These are phyloP conservation scores for Guaruba guarouba DNA, from an alignment of 2,113 vertebrate species.

Conservation along the genomic window DNA sequence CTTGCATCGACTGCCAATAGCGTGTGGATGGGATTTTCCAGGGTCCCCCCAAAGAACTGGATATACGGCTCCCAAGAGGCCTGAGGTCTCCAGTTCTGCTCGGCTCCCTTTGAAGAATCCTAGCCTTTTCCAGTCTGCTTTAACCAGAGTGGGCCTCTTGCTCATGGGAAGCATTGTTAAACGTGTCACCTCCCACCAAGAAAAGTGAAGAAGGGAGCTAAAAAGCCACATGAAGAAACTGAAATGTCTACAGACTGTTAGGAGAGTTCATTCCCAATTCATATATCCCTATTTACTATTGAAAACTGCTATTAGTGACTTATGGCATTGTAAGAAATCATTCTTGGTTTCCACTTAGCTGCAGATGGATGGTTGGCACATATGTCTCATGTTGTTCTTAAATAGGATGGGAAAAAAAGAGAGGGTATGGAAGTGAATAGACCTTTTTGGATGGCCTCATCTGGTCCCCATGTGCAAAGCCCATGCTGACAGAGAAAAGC, in stretches of 20 bases:
- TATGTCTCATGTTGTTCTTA: background rate
- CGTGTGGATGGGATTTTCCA: background rate
- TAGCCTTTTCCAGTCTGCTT: background rate
- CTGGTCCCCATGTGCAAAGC: conserved; percentile 31
- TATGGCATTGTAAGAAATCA: background rate
- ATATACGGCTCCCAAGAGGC: background rate
- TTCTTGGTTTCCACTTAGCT: background rate
- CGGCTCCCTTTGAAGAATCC: background rate
- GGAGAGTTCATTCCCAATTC: background rate
- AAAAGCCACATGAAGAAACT: conserved; percentile 29
- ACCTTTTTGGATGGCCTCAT: conserved; percentile 11
- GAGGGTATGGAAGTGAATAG: background rate
- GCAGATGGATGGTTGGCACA: background rate
- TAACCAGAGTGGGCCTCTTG: background rate
- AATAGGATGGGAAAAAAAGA: background rate
- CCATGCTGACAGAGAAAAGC: background rate
- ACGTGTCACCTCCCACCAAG: conserved; percentile 42
- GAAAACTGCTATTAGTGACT: background rate
- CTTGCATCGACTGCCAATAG: background rate
- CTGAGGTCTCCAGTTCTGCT: background rate
- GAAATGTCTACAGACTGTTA: conserved; percentile 16
- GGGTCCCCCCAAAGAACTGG: background rate
- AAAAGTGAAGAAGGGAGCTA: background rate
- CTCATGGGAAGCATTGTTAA: conserved; percentile 36
- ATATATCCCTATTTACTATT: background rate